phyloP scores from a whole-genome alignment of 92 coral and sea anemone genomes.

The Diadumene lineata region DNA sequence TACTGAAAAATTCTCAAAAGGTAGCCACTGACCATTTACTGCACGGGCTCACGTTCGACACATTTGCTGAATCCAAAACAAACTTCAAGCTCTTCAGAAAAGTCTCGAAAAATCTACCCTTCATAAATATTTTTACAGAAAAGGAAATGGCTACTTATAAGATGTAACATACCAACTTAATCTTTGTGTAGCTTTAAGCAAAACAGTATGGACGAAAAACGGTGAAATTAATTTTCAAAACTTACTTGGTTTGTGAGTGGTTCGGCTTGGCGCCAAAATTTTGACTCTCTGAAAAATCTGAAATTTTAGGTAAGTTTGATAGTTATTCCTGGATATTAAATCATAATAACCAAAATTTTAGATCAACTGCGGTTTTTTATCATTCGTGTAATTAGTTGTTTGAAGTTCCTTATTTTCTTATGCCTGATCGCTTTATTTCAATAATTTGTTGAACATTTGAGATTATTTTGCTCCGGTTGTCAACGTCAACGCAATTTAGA shows the following conservation, averaged over 20 bases:
- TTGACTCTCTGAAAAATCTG: background rate
- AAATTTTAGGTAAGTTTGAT: background rate
- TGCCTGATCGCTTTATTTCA: background rate
- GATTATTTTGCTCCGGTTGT: background rate
- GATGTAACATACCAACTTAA: background rate
- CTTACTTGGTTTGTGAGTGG: background rate
- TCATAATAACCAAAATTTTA: too few species aligned
- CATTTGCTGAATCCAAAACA: constrained; percentile 4
- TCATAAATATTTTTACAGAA: background rate
- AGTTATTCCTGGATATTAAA: too few species aligned
- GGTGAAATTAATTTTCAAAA: background rate
- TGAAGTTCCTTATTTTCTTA: background rate
- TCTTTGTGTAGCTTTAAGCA: background rate
- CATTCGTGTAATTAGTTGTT: too few species aligned
- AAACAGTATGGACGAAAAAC: background rate
- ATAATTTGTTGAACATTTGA: background rate
- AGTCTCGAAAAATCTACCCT: background rate
- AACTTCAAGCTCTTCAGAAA: background rate
- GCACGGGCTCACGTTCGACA: background rate
- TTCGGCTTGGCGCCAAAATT: constrained; percentile 23
- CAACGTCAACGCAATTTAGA: constrained; percentile 2
- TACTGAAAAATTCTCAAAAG: background rate
- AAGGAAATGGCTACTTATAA: background rate
- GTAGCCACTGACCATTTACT: background rate
- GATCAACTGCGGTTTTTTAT: too few species aligned